Base-by-base conservation (phyloP, 2,888 invertebrate genomes). In the Ecdyonurus torrentis region DNA sequence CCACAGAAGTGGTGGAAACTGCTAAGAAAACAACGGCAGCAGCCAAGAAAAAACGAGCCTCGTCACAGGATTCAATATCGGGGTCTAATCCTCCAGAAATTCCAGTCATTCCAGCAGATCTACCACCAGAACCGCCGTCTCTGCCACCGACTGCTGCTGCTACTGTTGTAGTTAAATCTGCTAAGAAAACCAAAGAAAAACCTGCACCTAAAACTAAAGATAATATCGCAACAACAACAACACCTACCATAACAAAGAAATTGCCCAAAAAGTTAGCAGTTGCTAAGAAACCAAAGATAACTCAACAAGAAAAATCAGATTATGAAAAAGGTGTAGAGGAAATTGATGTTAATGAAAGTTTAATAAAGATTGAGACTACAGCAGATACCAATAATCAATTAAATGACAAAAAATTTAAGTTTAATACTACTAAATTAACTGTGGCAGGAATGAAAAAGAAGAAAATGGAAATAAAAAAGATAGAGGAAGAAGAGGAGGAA, bases 281-380 rank as follows among this genome's bases (percentile, higher is more conserved):
- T 37, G 37, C 37, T 37, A 37, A 37, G 15, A 37, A 79, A 64
- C 66, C 72, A 1, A 78, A 78, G 63, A 77, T 76, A 70, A 77
- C 77, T 22, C 77, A 75, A 69, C 76, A 77, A 18, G 77, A 78
- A 3, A 77, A 78, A 67, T 72, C 78, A 63, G 78, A 77, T 52
- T 78, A 78, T 62, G 78, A 77, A 73, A 77, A 77, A 72, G 77
- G 77, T 3, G 77, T 78, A 1, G 77, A 79, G 69, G 37, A 37
- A 37, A 37, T 37, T 37, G 37, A 37, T 37, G 15, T 37, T 10
- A 37, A 37, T 37, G 37, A 37, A 15, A 37, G 37, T 37, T 37
- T 37, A 37, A 37, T 37, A 7, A 37, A 37, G 15, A 15, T 37
- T 37, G 37, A 37, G 5, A 37, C 7, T 37, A 15, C 37, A 10